phyloP scores from a whole-genome alignment of 2,888 invertebrate genomes.

The Oxytorus armatus region DNA sequence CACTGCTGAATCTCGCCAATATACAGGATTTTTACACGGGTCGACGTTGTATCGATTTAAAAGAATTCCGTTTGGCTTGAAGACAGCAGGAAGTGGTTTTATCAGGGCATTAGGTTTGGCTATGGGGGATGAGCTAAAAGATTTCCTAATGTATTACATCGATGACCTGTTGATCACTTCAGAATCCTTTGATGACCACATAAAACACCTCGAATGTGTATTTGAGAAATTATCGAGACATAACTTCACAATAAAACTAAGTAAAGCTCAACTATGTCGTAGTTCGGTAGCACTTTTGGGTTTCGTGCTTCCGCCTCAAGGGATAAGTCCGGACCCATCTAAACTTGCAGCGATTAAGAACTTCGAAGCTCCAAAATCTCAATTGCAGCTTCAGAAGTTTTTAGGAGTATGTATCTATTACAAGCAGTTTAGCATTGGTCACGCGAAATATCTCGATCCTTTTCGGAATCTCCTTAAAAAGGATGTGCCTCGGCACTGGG shows the following conservation, averaged over 20 bases:
- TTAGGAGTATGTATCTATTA: conserved; percentile 54
- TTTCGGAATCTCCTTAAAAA: conserved; percentile 56
- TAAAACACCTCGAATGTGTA: no score
- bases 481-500: conserved; percentile 56
- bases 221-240: conserved; percentile 64
- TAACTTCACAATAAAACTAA: conserved; percentile 71
- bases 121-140: no score
- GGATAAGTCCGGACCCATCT: conserved; percentile 43
- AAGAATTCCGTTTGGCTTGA: no score
- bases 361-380: conserved; percentile 68
- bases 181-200: no score
- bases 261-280: conserved; percentile 70
- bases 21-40: no score
- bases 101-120: no score
- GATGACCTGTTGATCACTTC: no score
- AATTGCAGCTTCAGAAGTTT: conserved; percentile 71
- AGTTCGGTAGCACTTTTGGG: conserved; percentile 46
- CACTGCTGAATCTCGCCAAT: no score
- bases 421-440: conserved; percentile 38
- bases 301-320: conserved; percentile 50
- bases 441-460: conserved; percentile 54
- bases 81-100: no score
- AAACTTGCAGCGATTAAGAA: conserved; percentile 68
- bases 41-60: no score
- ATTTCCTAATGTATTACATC: no score